Percentiles rank a stretch among this genome's conserved stretches.
phyloP scores from a whole-genome alignment of 1,140 invertebrate genomes.

The Pachyrhynchus sulphureomaculatus region DNA sequence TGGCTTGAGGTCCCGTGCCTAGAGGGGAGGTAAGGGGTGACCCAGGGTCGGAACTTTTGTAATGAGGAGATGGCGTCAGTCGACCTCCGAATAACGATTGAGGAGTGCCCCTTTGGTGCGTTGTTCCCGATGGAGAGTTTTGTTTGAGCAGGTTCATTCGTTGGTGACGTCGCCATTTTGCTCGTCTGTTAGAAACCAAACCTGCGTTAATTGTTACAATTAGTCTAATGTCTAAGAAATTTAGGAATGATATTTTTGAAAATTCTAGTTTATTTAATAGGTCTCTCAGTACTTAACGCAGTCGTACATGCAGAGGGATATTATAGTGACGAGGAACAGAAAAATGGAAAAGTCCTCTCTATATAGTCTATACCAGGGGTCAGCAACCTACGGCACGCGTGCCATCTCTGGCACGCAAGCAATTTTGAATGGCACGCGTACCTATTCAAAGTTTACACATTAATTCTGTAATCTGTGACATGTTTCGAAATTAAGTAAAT shows the following conservation, averaged over 20 bases:
- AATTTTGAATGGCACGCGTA: too few relatives aligned
- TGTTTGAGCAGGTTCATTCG: slow-evolving; percentile 90
- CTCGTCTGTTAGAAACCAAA: slow-evolving; percentile 99
- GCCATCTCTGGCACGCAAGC: too few relatives aligned
- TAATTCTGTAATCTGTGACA: too few relatives aligned
- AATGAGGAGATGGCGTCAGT: slow-evolving; percentile 49
- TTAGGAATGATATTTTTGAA: neutral
- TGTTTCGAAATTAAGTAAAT: too few relatives aligned
- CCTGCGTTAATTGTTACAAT: slow-evolving; percentile 60
- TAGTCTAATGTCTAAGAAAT: slow-evolving; percentile 39
- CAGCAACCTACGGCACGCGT: too few relatives aligned
- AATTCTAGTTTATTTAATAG: too few relatives aligned
- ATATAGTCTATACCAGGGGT: too few relatives aligned
- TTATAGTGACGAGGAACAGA: too few relatives aligned
- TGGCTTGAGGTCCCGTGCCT: slow-evolving; percentile 28
- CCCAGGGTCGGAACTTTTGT: slow-evolving; percentile 52
- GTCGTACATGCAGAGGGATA: too few relatives aligned
- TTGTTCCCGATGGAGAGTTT: slow-evolving; percentile 54
- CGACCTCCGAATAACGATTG: slow-evolving; percentile 50
- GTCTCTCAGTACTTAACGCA: too few relatives aligned
- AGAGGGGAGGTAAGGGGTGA: slow-evolving; percentile 46
- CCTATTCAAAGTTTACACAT: too few relatives aligned
- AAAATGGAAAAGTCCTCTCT: too few relatives aligned
- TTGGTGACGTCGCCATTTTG: slow-evolving; percentile 94
- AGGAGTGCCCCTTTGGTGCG: slow-evolving; percentile 47